A percentile compares a stretch with the other conserved stretches of the same genome.
Evolutionary conservation across 2,113 vertebrate species (phyloP).

Genomic region (Anolis carolinensis): DNA sequence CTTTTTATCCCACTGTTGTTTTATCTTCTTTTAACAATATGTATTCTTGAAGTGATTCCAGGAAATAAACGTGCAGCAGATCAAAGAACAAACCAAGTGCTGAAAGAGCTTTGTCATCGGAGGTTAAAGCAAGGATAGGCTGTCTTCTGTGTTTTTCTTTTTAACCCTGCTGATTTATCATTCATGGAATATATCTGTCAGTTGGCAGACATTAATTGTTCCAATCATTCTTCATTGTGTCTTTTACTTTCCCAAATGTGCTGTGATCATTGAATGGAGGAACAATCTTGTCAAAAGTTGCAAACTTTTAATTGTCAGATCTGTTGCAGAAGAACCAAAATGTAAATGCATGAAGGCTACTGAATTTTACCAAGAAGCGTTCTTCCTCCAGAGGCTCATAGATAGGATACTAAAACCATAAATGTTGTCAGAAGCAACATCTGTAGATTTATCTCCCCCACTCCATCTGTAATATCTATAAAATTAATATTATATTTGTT

Average conservation of each 20-base stretch:
- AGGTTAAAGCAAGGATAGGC: conserved; percentile 61
- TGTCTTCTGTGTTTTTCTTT: conserved; percentile 44
- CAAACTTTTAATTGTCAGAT: conserved; percentile 1
- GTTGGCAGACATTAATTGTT: conserved; percentile 74
- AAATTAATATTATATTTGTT: neutral
- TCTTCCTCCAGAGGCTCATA: conserved; percentile 20
- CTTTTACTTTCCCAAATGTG: conserved; percentile 64
- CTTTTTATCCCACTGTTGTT: neutral
- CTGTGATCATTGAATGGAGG: conserved; percentile 52
- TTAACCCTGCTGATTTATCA: conserved; percentile 58
- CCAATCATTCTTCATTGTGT: conserved; percentile 69
- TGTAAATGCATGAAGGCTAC: conserved; percentile 45
- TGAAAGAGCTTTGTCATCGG: conserved; percentile 73
- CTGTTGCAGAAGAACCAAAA: conserved; percentile 53
- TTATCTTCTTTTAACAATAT: conserved; percentile 50
- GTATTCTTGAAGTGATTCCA: conserved; percentile 42
- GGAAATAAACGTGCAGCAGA: conserved; percentile 50
- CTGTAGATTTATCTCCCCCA: too few relatives aligned
- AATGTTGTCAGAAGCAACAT: neutral
- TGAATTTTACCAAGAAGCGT: conserved; percentile 5
- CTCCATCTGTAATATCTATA: neutral
- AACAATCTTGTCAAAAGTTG: conserved; percentile 53
- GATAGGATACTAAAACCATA: neutral
- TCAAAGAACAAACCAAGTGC: conserved; percentile 53
- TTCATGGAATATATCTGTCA: conserved; percentile 59